These are phyloP conservation scores for Scaptodrosophila lebanonensis DNA, from an alignment of 1,140 invertebrate species.

Conservation along the genomic window DNA sequence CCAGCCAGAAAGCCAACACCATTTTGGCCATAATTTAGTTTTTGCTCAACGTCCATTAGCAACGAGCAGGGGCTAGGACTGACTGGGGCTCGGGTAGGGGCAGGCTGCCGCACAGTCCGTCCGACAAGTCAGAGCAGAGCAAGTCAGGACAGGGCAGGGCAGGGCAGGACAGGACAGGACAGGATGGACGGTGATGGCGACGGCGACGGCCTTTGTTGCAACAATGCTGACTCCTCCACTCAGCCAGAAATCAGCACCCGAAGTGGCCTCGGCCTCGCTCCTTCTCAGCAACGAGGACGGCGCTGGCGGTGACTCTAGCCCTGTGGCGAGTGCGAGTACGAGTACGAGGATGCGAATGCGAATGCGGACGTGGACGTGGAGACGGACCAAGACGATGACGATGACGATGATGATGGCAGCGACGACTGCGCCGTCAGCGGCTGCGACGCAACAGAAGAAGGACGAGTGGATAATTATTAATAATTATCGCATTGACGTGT, in stretches of 20 bases:
- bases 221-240: constrained; percentile 32
- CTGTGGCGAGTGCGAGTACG: too few species aligned
- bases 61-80: neutral
- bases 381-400: too few species aligned
- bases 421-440: too few species aligned
- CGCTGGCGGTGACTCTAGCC: too few species aligned
- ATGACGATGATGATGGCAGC: too few species aligned
- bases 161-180: neutral
- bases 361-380: neutral
- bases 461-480: constrained; percentile 75
- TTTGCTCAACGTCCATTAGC: constrained; percentile 62
- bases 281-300: too few species aligned
- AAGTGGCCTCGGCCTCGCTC: constrained; percentile 65
- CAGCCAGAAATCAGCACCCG: constrained; percentile 58
- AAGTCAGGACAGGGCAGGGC: neutral
- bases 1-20: constrained; percentile 73
- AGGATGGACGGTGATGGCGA: neutral
- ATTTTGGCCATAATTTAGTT: constrained; percentile 75
- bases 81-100: too few species aligned
- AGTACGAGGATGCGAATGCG: neutral
- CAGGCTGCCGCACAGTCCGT: too few species aligned
- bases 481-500: constrained; percentile 74
- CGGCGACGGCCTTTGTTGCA: constrained; percentile 55
- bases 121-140: neutral
- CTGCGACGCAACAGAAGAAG: constrained; percentile 52